Percentiles rank a stretch among this genome's conserved stretches.
Conservation (phyloP, 2,797 vertebrate genomes). For the Steatocranus sp. region DNA sequence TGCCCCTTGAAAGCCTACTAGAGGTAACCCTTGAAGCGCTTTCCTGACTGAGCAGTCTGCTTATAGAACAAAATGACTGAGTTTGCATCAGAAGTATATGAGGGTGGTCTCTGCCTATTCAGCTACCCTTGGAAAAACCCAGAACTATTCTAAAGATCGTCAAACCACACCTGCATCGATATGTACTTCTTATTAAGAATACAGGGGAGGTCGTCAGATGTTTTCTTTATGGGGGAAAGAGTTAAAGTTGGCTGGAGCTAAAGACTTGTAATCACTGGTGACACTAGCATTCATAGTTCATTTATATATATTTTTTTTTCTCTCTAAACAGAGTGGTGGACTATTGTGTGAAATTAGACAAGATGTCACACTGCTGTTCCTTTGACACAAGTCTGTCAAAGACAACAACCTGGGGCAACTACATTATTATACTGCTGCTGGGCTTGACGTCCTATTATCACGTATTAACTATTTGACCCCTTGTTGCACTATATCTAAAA, state of each 20-base stretch:
- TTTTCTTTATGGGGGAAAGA: not conserved
- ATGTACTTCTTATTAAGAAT: not conserved
- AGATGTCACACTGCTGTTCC: not conserved
- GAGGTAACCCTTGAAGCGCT: not conserved
- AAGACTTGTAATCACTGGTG: not conserved
- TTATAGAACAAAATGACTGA: not conserved
- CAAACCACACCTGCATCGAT: not conserved
- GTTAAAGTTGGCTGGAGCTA: constrained; percentile 1
- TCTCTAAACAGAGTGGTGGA: constrained; percentile 30
- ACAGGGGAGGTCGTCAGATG: not conserved
- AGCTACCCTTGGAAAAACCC: not conserved
- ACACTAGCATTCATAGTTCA: constrained; percentile 15
- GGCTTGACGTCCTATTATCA: constrained; percentile 10
- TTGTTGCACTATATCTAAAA: constrained; percentile 55
- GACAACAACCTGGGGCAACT: not conserved
- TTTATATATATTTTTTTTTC: not conserved
- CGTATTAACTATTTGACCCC: constrained; percentile 17
- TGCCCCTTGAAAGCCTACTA: not conserved
- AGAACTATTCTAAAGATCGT: not conserved
- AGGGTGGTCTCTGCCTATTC: not conserved
- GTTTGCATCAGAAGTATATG: not conserved
- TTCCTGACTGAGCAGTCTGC: not conserved
- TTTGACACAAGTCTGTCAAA: constrained; percentile 1
- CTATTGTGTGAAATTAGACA: constrained; percentile 10
- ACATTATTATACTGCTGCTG: constrained; percentile 26